Percentiles rank a stretch among this genome's conserved stretches.
phyloP scores from a whole-genome alignment of 2,797 vertebrate genomes.

The Steatocranus sp. region DNA sequence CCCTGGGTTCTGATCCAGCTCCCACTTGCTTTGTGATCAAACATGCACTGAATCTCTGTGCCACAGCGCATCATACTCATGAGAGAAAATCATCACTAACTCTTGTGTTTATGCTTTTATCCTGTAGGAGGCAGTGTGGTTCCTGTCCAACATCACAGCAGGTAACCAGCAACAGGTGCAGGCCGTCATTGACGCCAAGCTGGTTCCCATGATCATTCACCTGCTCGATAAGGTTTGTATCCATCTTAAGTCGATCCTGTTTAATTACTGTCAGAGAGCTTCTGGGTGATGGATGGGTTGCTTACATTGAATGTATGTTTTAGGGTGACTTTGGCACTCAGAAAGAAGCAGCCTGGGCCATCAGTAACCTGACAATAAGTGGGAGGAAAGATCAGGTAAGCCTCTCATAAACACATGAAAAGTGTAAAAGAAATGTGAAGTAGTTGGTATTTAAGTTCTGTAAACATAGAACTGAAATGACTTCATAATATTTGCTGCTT shows the following conservation, averaged over 20 bases:
- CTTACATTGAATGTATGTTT: constrained; percentile 1
- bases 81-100: neutral
- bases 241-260: rapidly evolving
- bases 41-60: neutral
- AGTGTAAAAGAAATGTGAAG: neutral
- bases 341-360: constrained; percentile 99
- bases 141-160: constrained; percentile 98
- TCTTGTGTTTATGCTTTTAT: constrained; percentile 23
- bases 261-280: neutral
- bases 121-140: constrained; percentile 98
- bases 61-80: neutral
- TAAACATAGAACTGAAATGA: neutral
- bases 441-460: neutral
- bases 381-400: constrained; percentile 97
- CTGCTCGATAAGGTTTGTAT: constrained; percentile 93
- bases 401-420: neutral
- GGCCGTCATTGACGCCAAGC: constrained; percentile 96
- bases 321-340: constrained; percentile 99
- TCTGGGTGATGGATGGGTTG: neutral
- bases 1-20: constrained; percentile 75
- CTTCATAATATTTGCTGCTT: neutral
- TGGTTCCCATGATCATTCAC: constrained; percentile 99
- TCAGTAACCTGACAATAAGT: constrained; percentile 99
- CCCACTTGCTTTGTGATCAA: neutral
- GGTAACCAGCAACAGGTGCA: constrained; percentile 99